Evolutionary conservation across 2,113 vertebrate genomes (phyloP).

Genomic region (Vulpes ferrilata): DNA sequence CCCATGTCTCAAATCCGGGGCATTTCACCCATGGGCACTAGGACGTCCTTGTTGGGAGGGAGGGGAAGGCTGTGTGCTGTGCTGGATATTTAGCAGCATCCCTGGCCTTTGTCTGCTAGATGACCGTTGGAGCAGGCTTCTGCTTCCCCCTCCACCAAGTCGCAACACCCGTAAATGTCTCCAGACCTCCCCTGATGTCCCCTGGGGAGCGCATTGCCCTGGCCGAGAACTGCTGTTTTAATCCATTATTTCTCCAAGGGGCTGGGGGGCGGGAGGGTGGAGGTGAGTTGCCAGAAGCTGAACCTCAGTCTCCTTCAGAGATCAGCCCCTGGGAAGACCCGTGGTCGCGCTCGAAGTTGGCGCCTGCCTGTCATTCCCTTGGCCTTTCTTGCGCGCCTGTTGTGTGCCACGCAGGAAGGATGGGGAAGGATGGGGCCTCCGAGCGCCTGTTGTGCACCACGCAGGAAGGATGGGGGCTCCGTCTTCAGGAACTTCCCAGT

Average conservation of each 20-base stretch:
- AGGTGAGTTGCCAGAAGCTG: neutral
- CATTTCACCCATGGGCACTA: accelerated
- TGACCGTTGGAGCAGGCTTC: neutral
- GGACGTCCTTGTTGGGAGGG: neutral
- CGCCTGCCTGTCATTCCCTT: neutral
- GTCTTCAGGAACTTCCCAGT: neutral
- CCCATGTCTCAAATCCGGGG: neutral
- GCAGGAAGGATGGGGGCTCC: neutral
- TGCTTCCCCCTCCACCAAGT: no score
- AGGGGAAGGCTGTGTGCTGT: accelerated
- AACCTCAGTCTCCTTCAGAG: neutral
- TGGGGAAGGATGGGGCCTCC: neutral
- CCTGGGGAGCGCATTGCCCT: neutral
- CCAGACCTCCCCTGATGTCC: accelerated
- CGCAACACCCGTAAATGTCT: neutral
- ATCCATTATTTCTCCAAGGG: neutral
- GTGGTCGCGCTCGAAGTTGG: neutral
- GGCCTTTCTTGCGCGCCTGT: accelerated
- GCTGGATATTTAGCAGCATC: accelerated
- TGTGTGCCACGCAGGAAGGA: neutral
- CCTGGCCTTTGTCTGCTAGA: neutral
- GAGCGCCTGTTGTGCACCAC: neutral
- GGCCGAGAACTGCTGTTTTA: neutral
- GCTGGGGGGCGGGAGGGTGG: accelerated
- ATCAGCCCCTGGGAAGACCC: accelerated